Base-by-base conservation (phyloP, 1,140 invertebrate genomes). In the Scaptomyza hsui region DNA sequence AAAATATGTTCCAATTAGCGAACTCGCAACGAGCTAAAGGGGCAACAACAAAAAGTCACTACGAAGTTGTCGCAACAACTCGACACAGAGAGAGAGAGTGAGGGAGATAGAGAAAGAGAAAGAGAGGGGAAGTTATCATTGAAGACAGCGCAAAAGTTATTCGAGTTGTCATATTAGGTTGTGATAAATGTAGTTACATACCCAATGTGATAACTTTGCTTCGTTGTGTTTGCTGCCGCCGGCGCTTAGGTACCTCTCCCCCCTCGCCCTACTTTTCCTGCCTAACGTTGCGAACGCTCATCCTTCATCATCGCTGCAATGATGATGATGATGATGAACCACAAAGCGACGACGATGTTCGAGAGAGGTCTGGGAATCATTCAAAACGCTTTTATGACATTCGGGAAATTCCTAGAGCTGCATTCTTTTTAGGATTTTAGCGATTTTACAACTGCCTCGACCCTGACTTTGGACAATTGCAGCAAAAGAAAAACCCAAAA, bases 171-270 rank as follows among this genome's bases (percentile, higher is more conserved):
- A 89, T 88, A 89, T 90, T 89, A 89, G 77, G 82, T 72, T 75
- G 81, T 89, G 86, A 89, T 89, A 88, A 89, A 89, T 89, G 86
- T 89, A 89, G 86, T 89, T 89, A 82, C 81, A 88, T 72, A 79
- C 78, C 21, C 70, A 76, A 89, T 82, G 78, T 89, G 86, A 89
- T 89, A 86, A 89, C 81, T 81, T 77, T 86, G 52, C 19, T 24
- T n/a, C n/a, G n/a, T n/a, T n/a, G n/a, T 57, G 45, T 42, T 24
- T 41, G 18, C 47, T 62, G 48, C 10, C 55, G 52, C 42, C 56
- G 59, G 71, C 75, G 53, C 47, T 69, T 76, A 69, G 68, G 42
- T 65, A 60, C 39, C 39, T 3, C 16, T 24, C 72, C 24, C 24
- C 12, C n/a, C 12, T 4, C 7, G 0, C 12, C 32, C 2, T 37